Base-by-base conservation (phyloP, 2,888 invertebrate species). In the Villa cingulata region DNA sequence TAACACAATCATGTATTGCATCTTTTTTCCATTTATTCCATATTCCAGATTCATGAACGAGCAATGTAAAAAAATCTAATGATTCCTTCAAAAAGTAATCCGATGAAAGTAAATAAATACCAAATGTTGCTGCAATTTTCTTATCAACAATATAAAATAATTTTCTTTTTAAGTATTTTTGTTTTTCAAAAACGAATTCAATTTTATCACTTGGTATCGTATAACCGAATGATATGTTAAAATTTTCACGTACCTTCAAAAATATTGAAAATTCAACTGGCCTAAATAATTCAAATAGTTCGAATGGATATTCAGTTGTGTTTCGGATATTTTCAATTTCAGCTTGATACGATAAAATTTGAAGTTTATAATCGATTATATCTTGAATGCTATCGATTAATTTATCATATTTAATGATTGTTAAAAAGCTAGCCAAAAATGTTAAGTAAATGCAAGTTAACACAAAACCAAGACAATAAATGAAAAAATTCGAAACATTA, bases 321-420 rank as follows among this genome's bases (percentile, higher is more conserved):
- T 32, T 7, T 12, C 29, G n/a, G 4, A 64, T 48, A 43, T 62
- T 63, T 14, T 62, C 57, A 49, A 57, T 23, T 36, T 65, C 64
- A 38, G 62, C 62, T 43, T 64, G 62, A 6, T 62, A 57, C 37
- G 64, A 58, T 62, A 64, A 60, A 7, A 63, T 58, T 0, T 60
- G 57, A 17, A 64, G 37, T 23, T 61, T 51, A 1, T 57, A 55
- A 9, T 18, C 37, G 14, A 63, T 38, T 2, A 64, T 32, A 42
- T 64, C 65, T 0, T 59, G 56, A 53, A 64, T 53, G 1, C 58
- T 61, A 34, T 62, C 61, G 6, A 64, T 58, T 47, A 63, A 60
- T 0, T 55, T 55, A 5, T 56, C 58, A 16, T 59, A 60, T 0
- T 62, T 51, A 17, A 54, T 63, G 1, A 60, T 62, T 0, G 65